phyloP scores from a whole-genome alignment of 1,140 invertebrate species.

The Drosophila ironensis region DNA sequence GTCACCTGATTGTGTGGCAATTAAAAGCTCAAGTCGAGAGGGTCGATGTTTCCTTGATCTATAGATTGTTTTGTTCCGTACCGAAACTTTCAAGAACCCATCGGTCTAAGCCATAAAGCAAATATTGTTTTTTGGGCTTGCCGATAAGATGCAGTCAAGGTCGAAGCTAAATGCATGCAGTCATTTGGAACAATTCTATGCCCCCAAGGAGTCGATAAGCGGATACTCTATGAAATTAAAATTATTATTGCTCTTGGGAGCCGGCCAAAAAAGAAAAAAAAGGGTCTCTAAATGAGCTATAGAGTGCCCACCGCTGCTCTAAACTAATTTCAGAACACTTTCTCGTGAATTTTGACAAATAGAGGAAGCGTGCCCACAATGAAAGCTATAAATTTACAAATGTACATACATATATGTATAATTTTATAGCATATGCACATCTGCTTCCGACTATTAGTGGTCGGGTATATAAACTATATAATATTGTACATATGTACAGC shows the following conservation, averaged over 20 bases:
- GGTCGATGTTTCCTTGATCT: too few species aligned
- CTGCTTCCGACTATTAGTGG: conserved; percentile 21
- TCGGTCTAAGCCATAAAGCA: neutral
- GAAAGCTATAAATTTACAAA: too few species aligned
- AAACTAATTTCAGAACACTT: too few species aligned
- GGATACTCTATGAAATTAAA: neutral
- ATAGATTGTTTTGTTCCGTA: neutral
- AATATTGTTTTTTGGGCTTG: conserved; percentile 6
- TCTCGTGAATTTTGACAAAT: too few species aligned
- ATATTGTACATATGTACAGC: conserved; percentile 12
- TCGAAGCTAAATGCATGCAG: neutral
- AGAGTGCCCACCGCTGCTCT: too few species aligned
- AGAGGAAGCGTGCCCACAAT: too few species aligned
- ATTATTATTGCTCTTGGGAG: neutral
- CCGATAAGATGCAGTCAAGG: conserved; percentile 17
- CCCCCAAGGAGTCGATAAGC: neutral
- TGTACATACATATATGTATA: too few species aligned
- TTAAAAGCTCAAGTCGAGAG: too few species aligned
- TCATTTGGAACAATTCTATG: neutral
- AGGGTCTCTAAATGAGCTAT: too few species aligned
- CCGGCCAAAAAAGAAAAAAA: too few species aligned
- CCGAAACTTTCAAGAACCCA: too few species aligned
- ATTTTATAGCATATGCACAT: conserved; percentile 7
- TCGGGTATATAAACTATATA: neutral
- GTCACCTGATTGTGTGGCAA: too few species aligned